Evolutionary conservation across 2,888 invertebrate species (phyloP).

Genomic region (Paralinhomoeus sp.): DNA sequence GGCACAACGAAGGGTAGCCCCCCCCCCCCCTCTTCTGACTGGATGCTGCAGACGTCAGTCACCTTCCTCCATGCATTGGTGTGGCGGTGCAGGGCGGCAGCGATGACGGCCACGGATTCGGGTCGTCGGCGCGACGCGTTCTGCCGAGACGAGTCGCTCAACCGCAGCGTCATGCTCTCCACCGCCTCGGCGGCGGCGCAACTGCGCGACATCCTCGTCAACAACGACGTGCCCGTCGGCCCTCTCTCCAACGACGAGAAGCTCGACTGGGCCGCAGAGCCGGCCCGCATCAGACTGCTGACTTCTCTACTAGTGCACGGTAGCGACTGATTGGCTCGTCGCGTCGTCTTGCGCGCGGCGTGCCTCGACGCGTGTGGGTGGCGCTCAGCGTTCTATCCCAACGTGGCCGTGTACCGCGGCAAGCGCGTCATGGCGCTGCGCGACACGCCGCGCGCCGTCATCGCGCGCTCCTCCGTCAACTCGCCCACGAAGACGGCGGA

Average conservation of each 20-base stretch:
- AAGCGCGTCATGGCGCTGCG: conserved; percentile 83
- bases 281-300: conserved; percentile 46
- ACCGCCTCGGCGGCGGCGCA: conserved; percentile 41
- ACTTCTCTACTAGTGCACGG: conserved; percentile 11
- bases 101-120: background rate
- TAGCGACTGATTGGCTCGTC: too few relatives aligned
- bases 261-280: conserved; percentile 50
- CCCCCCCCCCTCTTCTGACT: too few relatives aligned
- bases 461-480: conserved; percentile 90
- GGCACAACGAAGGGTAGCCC: conserved; percentile 32
- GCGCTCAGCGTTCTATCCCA: conserved; percentile 67
- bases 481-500: conserved; percentile 47
- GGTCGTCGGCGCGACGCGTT: conserved; percentile 39
- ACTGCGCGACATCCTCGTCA: conserved; percentile 42
- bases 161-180: conserved; percentile 49
- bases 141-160: conserved; percentile 76
- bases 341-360: too few relatives aligned
- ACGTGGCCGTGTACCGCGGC: conserved; percentile 80
- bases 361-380: too few relatives aligned
- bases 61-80: too few relatives aligned
- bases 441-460: conserved; percentile 73
- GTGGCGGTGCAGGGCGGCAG: too few relatives aligned
- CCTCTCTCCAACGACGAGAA: conserved; percentile 45
- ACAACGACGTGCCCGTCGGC: conserved; percentile 72
- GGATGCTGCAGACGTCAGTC: too few relatives aligned